Evolutionary conservation across 2,888 invertebrate genomes (phyloP).

Genomic region (Lasioglossum lativentre): DNA sequence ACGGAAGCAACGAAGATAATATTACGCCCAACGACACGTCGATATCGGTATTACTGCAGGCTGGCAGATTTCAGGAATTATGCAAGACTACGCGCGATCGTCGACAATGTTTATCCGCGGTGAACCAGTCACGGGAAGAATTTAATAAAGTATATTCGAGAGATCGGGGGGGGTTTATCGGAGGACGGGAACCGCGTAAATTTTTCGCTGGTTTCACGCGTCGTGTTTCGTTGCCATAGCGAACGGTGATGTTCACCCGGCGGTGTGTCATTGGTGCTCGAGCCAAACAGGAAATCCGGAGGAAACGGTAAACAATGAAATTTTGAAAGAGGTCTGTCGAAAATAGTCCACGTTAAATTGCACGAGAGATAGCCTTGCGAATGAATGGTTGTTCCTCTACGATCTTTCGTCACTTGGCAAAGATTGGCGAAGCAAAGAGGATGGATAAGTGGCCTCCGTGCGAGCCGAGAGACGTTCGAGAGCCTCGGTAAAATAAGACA

Average conservation of each 20-base stretch:
- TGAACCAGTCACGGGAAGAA: background rate
- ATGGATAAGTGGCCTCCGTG: conserved; percentile 14
- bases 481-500: background rate
- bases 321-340: conserved; percentile 16
- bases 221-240: background rate
- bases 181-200: background rate
- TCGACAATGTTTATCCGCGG: background rate
- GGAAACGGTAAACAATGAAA: conserved; percentile 24
- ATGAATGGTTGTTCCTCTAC: conserved; percentile 16
- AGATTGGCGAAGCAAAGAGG: conserved; percentile 15
- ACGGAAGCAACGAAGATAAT: background rate
- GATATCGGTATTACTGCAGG: background rate
- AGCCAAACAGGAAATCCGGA: conserved; percentile 21
- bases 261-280: conserved; percentile 6
- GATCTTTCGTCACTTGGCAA: conserved; percentile 21
- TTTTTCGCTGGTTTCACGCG: background rate
- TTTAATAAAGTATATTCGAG: background rate
- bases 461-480: conserved; percentile 1
- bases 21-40: background rate
- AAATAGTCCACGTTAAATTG: conserved; percentile 16
- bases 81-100: background rate
- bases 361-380: conserved; percentile 14
- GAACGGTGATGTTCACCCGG: background rate
- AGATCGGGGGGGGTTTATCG: background rate
- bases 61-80: background rate